These are phyloP conservation scores for Ectropis crepuscularia DNA, from an alignment of 2,888 invertebrate species.

Conservation along the genomic window DNA sequence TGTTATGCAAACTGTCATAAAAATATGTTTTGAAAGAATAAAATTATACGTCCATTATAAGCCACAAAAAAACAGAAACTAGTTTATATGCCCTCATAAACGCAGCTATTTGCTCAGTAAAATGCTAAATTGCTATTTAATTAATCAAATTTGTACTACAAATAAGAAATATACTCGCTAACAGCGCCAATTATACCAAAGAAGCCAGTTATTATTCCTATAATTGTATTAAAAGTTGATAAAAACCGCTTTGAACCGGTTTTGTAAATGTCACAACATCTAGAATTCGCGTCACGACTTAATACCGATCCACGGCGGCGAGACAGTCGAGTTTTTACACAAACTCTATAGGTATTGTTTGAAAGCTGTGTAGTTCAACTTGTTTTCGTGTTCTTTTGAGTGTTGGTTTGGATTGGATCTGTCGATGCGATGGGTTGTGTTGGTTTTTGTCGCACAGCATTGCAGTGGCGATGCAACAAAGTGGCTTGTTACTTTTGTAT, in stretches of 20 bases:
- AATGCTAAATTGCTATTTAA: constrained; percentile 21
- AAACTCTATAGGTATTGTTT: no score
- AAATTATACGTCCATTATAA: no score
- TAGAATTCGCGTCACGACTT: constrained; percentile 38
- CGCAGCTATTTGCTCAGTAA: constrained; percentile 8
- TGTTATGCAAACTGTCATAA: no score
- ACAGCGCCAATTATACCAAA: constrained; percentile 34
- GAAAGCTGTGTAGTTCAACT: no score
- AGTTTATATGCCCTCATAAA: not conserved
- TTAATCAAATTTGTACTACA: constrained; percentile 21
- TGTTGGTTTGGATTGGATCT: no score
- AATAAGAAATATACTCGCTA: constrained; percentile 33
- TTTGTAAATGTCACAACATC: constrained; percentile 50
- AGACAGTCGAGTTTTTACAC: no score
- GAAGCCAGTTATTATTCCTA: constrained; percentile 29
- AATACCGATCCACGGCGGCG: no score
- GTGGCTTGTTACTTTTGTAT: constrained; percentile 39
- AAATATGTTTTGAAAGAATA: no score
- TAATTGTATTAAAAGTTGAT: constrained; percentile 31
- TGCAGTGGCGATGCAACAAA: constrained; percentile 47
- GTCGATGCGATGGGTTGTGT: no score
- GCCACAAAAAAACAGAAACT: not conserved
- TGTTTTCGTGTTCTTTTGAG: no score
- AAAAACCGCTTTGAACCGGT: constrained; percentile 45
- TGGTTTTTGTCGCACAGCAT: constrained; percentile 52